Percentiles rank a stretch among this genome's conserved stretches.
Evolutionary conservation across 2,113 vertebrate genomes (phyloP).

Genomic region (Austrofundulus limnaeus): DNA sequence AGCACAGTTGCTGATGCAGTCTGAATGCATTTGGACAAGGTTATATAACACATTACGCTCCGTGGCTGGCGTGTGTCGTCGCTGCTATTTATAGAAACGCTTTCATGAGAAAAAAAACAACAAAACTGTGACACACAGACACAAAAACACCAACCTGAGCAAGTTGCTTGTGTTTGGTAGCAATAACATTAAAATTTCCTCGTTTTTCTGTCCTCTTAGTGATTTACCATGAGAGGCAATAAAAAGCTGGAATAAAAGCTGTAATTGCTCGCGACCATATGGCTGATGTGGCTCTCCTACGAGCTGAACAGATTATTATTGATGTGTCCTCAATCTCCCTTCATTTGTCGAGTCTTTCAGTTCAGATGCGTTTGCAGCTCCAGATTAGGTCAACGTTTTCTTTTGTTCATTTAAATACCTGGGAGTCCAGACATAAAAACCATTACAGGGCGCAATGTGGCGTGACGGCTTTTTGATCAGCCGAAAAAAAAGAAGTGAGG

Average conservation of each 20-base stretch:
- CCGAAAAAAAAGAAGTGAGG: constrained; percentile 36
- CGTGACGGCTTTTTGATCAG: constrained; percentile 53
- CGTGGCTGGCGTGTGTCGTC: constrained; percentile 27
- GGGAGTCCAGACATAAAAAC: constrained; percentile 38
- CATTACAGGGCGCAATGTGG: constrained; percentile 60
- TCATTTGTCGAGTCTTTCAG: constrained; percentile 29
- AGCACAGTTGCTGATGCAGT: constrained; percentile 51
- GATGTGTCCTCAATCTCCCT: constrained; percentile 30
- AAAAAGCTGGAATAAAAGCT: not conserved
- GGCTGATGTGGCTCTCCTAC: constrained; percentile 14
- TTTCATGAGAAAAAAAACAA: constrained; percentile 48
- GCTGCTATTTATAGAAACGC: constrained; percentile 67
- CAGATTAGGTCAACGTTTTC: constrained; percentile 13
- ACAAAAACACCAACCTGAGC: constrained; percentile 51
- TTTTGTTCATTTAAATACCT: constrained; percentile 61
- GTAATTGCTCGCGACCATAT: constrained; percentile 18
- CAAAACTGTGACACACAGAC: constrained; percentile 62
- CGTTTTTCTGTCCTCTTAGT: not conserved
- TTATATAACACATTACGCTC: constrained; percentile 70
- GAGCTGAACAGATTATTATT: constrained; percentile 38
- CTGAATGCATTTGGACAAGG: constrained; percentile 46
- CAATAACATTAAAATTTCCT: too few species aligned
- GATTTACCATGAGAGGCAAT: not conserved
- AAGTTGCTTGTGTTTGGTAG: not conserved
- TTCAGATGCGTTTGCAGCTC: not conserved